Base-by-base conservation (phyloP, 2,888 invertebrate genomes). In the Coenonympha glycerion region DNA sequence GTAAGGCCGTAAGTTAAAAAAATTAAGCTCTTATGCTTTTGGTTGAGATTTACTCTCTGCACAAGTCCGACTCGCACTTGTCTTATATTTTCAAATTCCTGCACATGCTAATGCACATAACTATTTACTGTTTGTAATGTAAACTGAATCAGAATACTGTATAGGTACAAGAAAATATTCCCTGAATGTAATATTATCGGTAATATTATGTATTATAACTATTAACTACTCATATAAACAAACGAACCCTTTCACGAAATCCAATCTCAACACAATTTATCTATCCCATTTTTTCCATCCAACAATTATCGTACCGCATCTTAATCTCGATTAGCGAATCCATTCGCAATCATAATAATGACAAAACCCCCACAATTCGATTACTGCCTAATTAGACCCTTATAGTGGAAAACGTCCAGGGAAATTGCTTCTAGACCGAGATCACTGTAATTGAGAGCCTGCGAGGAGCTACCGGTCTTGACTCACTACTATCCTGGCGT, bases 371-470 rank as follows among this genome's bases (percentile, higher is more conserved):
- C 76, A 70, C 68, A 72, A 74, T 82, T 82, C 81, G 82, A 83
- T 83, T 81, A 79, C 77, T 73, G 73, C 73, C 77, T 83, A 85
- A 85, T 84, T 84, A 83, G 61, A 60, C 69, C 63, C 65, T 61
- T 71, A 69, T 68, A 73, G 76, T 76, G 74, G 77, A 73, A 77
- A 78, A 72, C 68, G 64, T 64, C 71, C 68, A 65, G 71, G 71
- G 70, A 76, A 79, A 85, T 84, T 83, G 68, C 80, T 58, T 66
- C 66, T 60, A 64, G 70, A 69, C 62, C 67, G 56, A 65, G 71
- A 71, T 81, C 79, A 78, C 75, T 63, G 72, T 83, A 84, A 85
- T 86, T 81, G 81, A 71, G 59, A n/a, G n/a, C n/a, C n/a, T n/a
- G n/a, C n/a, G n/a, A 56, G 52, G 53, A 63, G 81, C 86, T 80